Evolutionary conservation across 2,797 vertebrate genomes (phyloP).

Genomic region (Strix occidentalis): DNA sequence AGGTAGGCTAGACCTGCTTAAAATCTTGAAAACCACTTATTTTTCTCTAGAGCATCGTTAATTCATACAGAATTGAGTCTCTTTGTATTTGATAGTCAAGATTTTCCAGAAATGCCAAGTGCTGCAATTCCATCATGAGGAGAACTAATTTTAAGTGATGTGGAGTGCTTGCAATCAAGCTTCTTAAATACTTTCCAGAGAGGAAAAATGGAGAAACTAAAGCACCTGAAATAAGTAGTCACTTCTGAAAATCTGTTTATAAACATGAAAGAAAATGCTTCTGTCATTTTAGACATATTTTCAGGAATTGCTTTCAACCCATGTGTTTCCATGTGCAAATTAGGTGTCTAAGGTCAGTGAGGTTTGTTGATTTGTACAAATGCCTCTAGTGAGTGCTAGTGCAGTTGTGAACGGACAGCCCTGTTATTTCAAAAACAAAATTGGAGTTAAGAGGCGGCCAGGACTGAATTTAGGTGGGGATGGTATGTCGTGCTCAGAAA

Average conservation of each 20-base stretch:
- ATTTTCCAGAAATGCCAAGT: background rate
- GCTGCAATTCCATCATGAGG: background rate
- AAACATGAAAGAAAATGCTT: background rate
- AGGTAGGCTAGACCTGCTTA: background rate
- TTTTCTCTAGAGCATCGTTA: background rate
- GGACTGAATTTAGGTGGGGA: background rate
- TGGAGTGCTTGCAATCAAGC: background rate
- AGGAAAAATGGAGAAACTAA: background rate
- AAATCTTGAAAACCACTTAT: background rate
- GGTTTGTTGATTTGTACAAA: background rate
- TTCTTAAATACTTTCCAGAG: background rate
- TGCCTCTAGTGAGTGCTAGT: background rate
- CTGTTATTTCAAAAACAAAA: background rate
- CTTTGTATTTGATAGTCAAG: background rate
- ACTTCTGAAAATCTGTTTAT: background rate
- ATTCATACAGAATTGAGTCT: background rate
- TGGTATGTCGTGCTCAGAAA: background rate
- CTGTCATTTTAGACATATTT: background rate
- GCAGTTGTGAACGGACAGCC: background rate
- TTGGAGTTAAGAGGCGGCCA: accelerated
- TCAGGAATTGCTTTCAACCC: background rate
- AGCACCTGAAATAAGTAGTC: background rate
- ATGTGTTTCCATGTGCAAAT: background rate
- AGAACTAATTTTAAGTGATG: background rate
- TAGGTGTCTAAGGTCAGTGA: background rate